A percentile compares a stretch with the other conserved stretches of the same genome.
Evolutionary conservation across 1,140 invertebrate species (phyloP).

Genomic region (Brachionus sp.): DNA sequence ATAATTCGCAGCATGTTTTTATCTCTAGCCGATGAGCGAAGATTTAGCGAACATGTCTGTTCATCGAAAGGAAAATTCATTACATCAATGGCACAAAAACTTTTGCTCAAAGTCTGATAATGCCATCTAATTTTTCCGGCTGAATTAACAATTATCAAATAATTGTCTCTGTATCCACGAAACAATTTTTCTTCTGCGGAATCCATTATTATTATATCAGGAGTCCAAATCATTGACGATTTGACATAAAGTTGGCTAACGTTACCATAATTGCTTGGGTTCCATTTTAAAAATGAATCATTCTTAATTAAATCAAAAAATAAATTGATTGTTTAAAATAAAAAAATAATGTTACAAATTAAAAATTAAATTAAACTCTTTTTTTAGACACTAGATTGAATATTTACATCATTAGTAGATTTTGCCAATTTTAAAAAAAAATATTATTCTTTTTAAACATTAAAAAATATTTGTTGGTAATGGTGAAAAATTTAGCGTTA

Average conservation of each 20-base stretch:
- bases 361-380: too few species aligned
- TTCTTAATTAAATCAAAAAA: not conserved
- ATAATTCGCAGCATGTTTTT: not conserved
- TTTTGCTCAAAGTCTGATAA: constrained; percentile 6
- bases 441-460: too few species aligned
- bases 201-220: constrained; percentile 38
- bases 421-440: too few species aligned
- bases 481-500: too few species aligned
- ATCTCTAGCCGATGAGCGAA: constrained; percentile 20
- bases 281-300: constrained; percentile 36
- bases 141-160: constrained; percentile 41
- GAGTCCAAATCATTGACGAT: constrained; percentile 39
- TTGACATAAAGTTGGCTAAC: constrained; percentile 28
- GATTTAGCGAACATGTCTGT: constrained; percentile 29
- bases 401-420: too few species aligned
- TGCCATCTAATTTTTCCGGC: constrained; percentile 39
- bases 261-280: not conserved
- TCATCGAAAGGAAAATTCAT: constrained; percentile 42
- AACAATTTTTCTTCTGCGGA: constrained; percentile 40
- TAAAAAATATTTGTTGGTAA: too few species aligned
- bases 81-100: constrained; percentile 32
- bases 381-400: too few species aligned
- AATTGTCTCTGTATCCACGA: constrained; percentile 41
- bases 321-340: not conserved
- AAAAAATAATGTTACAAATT: too few species aligned